phyloP scores from a whole-genome alignment of 1,140 invertebrate species.

The Drosophila simulans region DNA sequence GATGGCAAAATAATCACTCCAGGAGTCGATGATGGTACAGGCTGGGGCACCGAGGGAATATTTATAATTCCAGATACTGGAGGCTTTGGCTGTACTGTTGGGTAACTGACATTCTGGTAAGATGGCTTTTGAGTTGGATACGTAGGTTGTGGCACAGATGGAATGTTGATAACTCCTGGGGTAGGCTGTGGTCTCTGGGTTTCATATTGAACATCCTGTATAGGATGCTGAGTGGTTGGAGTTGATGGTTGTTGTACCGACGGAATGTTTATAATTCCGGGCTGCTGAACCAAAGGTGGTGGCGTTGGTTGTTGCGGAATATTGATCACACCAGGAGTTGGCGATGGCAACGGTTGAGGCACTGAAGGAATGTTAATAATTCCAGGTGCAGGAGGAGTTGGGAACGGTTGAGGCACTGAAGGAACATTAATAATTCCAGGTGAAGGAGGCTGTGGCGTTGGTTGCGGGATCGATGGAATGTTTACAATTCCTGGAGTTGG shows the following conservation, averaged over 20 bases:
- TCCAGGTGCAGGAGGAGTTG: slow-evolving; percentile 15
- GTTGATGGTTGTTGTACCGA: slow-evolving; percentile 17
- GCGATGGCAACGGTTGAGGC: slow-evolving; percentile 17
- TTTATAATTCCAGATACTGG: slow-evolving; percentile 45
- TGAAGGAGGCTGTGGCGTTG: slow-evolving; percentile 1
- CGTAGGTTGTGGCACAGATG: slow-evolving; percentile 14
- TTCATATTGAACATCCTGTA: slow-evolving; percentile 13
- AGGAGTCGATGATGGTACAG: slow-evolving; percentile 4
- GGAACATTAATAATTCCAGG: neutral
- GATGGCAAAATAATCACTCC: slow-evolving; percentile 54
- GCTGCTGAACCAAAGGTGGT: slow-evolving; percentile 9
- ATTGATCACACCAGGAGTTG: slow-evolving; percentile 43
- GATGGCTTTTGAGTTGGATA: slow-evolving; percentile 23
- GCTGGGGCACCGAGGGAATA: slow-evolving; percentile 25
- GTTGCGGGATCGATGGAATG: slow-evolving; percentile 53
- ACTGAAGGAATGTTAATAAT: slow-evolving; percentile 38
- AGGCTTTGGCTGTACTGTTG: slow-evolving; percentile 37
- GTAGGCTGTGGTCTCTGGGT: neutral
- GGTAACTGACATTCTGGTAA: slow-evolving; percentile 50
- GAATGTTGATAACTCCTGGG: slow-evolving; percentile 53
- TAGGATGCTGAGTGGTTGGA: slow-evolving; percentile 3
- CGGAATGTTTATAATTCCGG: slow-evolving; percentile 30
- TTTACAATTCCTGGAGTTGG: slow-evolving; percentile 73
- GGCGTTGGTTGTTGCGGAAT: slow-evolving; percentile 31
- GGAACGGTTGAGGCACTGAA: neutral